Evolutionary conservation across 2,113 vertebrate genomes (phyloP).

Genomic region (Cacatua alba): DNA sequence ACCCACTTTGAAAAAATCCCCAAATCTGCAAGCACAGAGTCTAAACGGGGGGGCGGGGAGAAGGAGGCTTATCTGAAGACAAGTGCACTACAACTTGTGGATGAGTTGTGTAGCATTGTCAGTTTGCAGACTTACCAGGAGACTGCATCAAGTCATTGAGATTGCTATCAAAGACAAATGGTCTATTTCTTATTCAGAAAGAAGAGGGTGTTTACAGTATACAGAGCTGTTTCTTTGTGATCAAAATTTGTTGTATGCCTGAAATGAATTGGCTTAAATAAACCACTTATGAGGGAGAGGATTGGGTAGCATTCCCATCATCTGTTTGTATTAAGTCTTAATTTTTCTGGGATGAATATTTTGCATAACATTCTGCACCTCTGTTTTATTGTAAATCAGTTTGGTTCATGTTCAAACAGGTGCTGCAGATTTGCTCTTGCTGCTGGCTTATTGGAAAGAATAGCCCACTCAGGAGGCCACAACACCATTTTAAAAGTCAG

Average conservation of each 20-base stretch:
- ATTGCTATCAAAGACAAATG: slow-evolving; percentile 1
- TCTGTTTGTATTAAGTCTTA: not conserved
- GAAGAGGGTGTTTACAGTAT: not conserved
- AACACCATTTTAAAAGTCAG: slow-evolving; percentile 13
- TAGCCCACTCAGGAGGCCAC: not conserved
- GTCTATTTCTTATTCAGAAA: not conserved
- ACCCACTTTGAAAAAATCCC: not conserved
- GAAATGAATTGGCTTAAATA: not conserved
- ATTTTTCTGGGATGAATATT: not conserved
- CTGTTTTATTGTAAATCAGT: not conserved
- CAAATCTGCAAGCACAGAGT: not conserved
- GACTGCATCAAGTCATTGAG: not conserved
- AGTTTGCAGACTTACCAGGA: not conserved
- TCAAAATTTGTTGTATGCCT: not conserved
- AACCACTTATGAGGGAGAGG: not conserved
- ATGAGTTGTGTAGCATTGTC: not conserved
- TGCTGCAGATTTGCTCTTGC: not conserved
- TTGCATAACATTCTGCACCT: not conserved
- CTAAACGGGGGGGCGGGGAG: not conserved
- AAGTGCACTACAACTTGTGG: not conserved
- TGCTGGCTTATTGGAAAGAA: not conserved
- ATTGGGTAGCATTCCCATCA: not conserved
- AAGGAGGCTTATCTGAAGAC: not conserved
- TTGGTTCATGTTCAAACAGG: not conserved
- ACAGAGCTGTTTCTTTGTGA: not conserved